phyloP scores from a whole-genome alignment of 92 coral and sea anemone genomes.

The Parazoanthus darwini region DNA sequence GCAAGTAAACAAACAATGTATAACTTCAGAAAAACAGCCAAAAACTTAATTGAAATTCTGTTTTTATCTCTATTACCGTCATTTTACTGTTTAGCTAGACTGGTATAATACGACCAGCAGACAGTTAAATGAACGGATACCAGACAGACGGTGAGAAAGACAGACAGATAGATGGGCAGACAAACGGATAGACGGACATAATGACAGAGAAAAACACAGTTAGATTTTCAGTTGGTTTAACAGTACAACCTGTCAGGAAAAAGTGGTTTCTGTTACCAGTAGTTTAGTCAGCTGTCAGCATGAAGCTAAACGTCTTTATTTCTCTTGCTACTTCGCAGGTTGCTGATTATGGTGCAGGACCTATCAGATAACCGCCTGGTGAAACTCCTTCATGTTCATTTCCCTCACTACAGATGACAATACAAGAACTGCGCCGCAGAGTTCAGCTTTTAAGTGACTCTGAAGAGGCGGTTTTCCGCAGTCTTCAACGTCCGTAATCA shows the following conservation, averaged over 20 bases:
- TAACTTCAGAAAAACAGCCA: no score
- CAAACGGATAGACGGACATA: neutral
- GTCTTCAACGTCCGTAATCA: conserved; percentile 20
- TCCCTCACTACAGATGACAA: neutral
- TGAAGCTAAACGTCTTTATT: neutral
- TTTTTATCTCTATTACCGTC: neutral
- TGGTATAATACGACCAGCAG: neutral
- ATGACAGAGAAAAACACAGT: neutral
- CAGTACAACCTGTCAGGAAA: neutral
- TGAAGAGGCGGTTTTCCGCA: conserved; percentile 26
- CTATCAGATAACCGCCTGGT: conserved; percentile 52
- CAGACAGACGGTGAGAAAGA: neutral
- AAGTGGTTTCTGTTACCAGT: neutral
- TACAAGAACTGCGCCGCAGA: neutral
- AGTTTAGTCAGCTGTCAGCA: neutral
- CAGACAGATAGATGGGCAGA: neutral
- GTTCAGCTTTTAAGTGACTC: neutral
- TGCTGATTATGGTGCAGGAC: conserved; percentile 78
- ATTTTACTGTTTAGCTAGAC: neutral
- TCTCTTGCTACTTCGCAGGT: conserved; percentile 52
- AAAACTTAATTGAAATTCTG: no score
- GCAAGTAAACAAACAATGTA: neutral
- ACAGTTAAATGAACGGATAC: neutral
- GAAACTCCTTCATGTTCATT: neutral
- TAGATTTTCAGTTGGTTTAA: no score